These are phyloP conservation scores for Nomada flava DNA, from an alignment of 2,888 invertebrate genomes.

Conservation along the genomic window DNA sequence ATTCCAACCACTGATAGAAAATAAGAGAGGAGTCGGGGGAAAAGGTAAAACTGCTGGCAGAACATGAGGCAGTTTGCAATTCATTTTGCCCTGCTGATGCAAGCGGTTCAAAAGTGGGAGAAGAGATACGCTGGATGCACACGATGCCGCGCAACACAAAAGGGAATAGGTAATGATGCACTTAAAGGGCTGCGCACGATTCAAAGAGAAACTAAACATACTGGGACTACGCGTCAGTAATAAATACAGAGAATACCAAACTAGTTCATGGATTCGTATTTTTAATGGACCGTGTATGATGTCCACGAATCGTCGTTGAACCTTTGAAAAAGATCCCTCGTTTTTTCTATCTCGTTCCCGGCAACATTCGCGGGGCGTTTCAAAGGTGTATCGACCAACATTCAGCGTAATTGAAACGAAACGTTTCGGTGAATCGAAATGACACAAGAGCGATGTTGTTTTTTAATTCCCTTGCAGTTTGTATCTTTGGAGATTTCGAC, in stretches of 20 bases:
- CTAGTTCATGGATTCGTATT: constrained; percentile 47
- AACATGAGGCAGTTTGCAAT: constrained; percentile 33
- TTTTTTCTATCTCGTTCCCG: no score
- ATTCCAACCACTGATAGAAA: not conserved
- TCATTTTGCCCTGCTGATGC: constrained; percentile 31
- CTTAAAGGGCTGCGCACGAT: constrained; percentile 65
- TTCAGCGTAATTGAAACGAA: constrained; percentile 31
- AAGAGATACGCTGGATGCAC: constrained; percentile 25
- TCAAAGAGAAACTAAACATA: constrained; percentile 68
- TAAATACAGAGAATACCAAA: constrained; percentile 66
- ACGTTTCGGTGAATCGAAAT: constrained; percentile 7
- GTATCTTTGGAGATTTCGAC: not conserved
- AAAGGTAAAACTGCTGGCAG: constrained; percentile 23
- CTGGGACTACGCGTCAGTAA: constrained; percentile 51
- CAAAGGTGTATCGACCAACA: constrained; percentile 5
- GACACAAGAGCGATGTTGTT: not conserved
- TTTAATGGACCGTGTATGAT: constrained; percentile 30
- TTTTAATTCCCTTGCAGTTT: constrained; percentile 30
- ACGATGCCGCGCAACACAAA: constrained; percentile 55
- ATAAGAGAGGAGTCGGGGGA: no score
- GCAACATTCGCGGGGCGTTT: not conserved
- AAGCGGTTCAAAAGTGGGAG: constrained; percentile 15
- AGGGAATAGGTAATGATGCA: constrained; percentile 73
- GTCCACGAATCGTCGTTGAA: constrained; percentile 6
- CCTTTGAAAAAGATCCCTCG: no score